A percentile compares a stretch with the other conserved stretches of the same genome.
Evolutionary conservation across 2,888 invertebrate genomes (phyloP).

Genomic region (Trissoscelio sp.): DNA sequence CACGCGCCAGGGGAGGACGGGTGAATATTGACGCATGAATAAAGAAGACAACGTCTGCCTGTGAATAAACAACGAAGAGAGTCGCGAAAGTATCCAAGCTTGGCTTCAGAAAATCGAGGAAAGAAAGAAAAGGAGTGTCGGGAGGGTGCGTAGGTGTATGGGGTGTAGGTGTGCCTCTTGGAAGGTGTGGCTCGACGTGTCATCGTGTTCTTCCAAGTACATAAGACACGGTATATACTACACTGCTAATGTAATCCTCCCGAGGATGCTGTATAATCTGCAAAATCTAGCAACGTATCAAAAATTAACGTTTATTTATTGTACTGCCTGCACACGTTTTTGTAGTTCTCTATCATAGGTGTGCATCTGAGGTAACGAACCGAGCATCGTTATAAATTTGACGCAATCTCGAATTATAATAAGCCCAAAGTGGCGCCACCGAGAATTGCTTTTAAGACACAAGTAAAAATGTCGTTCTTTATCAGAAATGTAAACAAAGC

Average conservation of each 20-base stretch:
- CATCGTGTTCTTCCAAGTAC: constrained; percentile 41
- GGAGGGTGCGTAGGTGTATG: constrained; percentile 68
- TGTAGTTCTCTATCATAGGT: constrained; percentile 21
- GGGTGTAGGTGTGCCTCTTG: constrained; percentile 59
- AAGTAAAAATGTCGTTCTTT: no score
- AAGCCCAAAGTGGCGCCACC: constrained; percentile 6
- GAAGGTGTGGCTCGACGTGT: constrained; percentile 63
- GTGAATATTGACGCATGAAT: constrained; percentile 62
- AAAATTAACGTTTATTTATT: constrained; percentile 30
- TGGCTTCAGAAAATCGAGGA: constrained; percentile 43
- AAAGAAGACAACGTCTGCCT: constrained; percentile 57
- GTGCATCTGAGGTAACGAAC: constrained; percentile 14
- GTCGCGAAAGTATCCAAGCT: constrained; percentile 30
- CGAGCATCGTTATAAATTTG: constrained; percentile 25
- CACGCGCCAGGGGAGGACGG: constrained; percentile 49
- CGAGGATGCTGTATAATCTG: constrained; percentile 39
- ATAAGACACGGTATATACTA: constrained; percentile 53
- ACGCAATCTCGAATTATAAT: constrained; percentile 16
- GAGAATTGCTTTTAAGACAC: neutral
- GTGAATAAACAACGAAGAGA: constrained; percentile 64
- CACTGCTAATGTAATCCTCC: constrained; percentile 45
- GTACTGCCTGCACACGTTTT: constrained; percentile 6
- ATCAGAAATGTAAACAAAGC: no score
- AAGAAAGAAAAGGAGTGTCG: constrained; percentile 50
- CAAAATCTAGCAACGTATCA: constrained; percentile 34